Evolutionary conservation across 1,140 invertebrate genomes (phyloP), one percentile per base, ranked within the genome.

Genomic region (Solen grandis): DNA sequence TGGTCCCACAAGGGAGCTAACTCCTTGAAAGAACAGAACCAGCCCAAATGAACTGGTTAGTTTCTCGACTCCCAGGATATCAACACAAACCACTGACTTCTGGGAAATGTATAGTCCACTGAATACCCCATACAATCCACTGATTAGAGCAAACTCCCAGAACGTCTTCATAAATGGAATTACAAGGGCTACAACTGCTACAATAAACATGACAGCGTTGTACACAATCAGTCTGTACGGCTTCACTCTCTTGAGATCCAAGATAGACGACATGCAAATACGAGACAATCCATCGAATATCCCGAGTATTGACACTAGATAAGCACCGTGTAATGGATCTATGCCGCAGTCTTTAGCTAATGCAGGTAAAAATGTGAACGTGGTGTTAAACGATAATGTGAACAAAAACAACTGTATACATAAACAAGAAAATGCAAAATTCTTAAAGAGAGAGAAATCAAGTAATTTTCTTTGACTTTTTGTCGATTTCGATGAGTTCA

Each of bases 31-130:
- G 46, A 98, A 93, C 75, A 98, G 94, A 55, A 98, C 94, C 22
- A 99, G 93, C 29, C 98, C 98, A 91, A 99, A 99, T 10, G 97
- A 97, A 91, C 97, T 98, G 0, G 97, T 97, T 16, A 98, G 91
- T 85, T 96, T 96, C 87, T 98, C 0, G 98, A 98, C 81, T 98
- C 95, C 38, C 99, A 93, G 0, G 98, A 97, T 13, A 98, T 96
- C n/a, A n/a, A n/a, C n/a, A n/a, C n/a, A n/a, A n/a, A n/a, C n/a
- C n/a, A n/a, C n/a, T n/a, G n/a, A n/a, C n/a, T n/a, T n/a, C n/a
- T n/a, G n/a, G n/a, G n/a, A n/a, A n/a, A n/a, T n/a, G n/a, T n/a
- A n/a, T n/a, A 78, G 76, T 31, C 86, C 86, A 19, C 74, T 81
- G 68, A 88, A 22, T 8, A 86, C 19, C 1, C 88, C 89, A 74